Conservation (phyloP, 2,113 vertebrate species). For the Myrmophylax atrothorax region DNA sequence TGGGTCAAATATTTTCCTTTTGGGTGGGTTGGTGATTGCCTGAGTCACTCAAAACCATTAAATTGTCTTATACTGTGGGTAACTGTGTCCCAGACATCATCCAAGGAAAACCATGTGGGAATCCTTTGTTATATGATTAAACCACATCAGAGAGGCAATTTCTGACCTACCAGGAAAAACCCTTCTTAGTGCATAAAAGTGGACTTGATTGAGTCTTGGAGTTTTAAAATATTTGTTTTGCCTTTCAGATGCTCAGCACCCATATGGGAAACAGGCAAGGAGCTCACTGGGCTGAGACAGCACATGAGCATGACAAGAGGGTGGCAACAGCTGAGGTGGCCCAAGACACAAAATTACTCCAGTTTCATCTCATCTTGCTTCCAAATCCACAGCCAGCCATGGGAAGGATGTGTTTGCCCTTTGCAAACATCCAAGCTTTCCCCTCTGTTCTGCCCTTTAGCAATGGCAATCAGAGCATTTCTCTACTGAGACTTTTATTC, state of each 20-base stretch:
- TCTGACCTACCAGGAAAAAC: not conserved
- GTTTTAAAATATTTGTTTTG: not conserved
- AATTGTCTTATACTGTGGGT: not conserved
- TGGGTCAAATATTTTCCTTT: not conserved
- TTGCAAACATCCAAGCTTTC: not conserved
- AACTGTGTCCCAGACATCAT: not conserved
- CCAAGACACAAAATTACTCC: not conserved
- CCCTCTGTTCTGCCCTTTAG: not conserved
- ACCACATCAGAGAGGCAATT: not conserved
- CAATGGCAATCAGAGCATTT: not conserved
- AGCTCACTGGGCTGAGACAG: not conserved
- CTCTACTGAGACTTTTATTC: not conserved
- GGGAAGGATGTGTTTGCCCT: not conserved
- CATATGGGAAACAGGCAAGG: not conserved
- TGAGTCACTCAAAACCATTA: not conserved
- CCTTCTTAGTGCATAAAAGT: not conserved
- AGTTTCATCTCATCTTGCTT: not conserved
- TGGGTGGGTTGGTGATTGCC: not conserved
- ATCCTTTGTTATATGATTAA: not conserved
- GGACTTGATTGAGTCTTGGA: not conserved
- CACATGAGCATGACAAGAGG: not conserved
- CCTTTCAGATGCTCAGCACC: not conserved
- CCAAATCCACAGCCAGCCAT: rapidly evolving
- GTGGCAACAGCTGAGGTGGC: not conserved
- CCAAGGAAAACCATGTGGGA: not conserved